phyloP scores from a whole-genome alignment of 2,797 vertebrate genomes.

The Anabas testudineus region DNA sequence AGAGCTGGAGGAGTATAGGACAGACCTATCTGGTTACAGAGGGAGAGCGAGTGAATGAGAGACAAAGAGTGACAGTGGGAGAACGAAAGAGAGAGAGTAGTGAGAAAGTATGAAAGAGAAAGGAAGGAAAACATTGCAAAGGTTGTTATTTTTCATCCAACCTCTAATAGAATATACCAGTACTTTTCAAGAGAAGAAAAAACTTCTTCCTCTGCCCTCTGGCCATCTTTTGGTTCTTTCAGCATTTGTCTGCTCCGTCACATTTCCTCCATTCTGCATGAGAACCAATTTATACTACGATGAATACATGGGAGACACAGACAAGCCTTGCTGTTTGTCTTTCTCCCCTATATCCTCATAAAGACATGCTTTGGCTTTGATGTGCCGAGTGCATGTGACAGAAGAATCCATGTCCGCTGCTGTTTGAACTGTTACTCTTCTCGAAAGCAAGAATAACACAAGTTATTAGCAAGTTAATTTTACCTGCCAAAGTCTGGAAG shows the following conservation, averaged over 20 bases:
- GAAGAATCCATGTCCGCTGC: no score
- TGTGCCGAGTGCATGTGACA: constrained; percentile 19
- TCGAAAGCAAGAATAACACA: not conserved
- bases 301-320: constrained; percentile 23
- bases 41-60: constrained; percentile 73
- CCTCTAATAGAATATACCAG: constrained; percentile 24
- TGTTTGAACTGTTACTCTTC: no score
- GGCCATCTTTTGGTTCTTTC: constrained; percentile 3
- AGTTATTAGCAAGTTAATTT: no score
- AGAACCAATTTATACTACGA: constrained; percentile 41
- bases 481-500: not conserved
- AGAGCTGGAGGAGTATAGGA: constrained; percentile 82
- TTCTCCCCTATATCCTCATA: constrained; percentile 13
- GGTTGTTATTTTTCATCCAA: constrained; percentile 49
- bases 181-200: constrained; percentile 10
- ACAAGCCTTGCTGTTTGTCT: constrained; percentile 30
- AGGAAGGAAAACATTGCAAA: constrained; percentile 55
- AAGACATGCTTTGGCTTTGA: constrained; percentile 34
- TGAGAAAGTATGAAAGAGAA: constrained; percentile 44
- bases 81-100: constrained; percentile 48
- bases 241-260: constrained; percentile 33
- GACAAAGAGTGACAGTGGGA: constrained; percentile 74
- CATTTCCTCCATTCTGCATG: constrained; percentile 50
- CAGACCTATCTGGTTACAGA: constrained; percentile 82
- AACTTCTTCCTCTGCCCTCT: constrained; percentile 3